Evolutionary conservation across 2,113 vertebrate species (phyloP).

Genomic region (Odocoileus virginianus): DNA sequence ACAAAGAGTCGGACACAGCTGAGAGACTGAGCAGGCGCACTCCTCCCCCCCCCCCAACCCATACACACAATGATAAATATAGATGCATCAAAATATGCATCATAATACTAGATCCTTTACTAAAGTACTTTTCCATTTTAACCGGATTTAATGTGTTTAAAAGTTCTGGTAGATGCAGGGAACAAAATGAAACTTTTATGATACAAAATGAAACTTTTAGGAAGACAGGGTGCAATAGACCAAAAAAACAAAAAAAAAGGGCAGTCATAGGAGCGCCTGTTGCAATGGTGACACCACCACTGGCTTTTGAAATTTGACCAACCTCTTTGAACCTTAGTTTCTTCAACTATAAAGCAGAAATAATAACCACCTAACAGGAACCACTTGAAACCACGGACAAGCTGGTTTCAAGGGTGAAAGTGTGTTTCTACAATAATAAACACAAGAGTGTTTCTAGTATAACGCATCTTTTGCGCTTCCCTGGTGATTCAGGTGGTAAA

Average conservation of each 20-base stretch:
- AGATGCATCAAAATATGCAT: background rate
- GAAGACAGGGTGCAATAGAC: background rate
- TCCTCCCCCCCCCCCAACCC: rapidly evolving
- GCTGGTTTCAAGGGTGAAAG: background rate
- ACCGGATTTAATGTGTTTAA: background rate
- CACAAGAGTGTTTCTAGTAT: background rate
- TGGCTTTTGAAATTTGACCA: background rate
- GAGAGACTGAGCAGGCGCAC: rapidly evolving
- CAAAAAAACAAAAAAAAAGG: too few species aligned
- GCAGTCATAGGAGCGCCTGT: background rate
- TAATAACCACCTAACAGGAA: background rate
- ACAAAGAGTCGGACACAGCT: background rate
- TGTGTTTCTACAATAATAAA: background rate
- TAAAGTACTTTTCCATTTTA: background rate
- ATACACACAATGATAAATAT: background rate
- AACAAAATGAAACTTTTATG: background rate
- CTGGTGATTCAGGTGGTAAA: background rate
- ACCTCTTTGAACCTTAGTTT: background rate
- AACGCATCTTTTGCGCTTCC: background rate
- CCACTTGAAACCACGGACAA: background rate
- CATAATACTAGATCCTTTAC: background rate
- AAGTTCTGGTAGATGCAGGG: background rate
- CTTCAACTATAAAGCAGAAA: background rate
- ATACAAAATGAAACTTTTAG: too few species aligned
- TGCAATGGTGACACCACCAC: rapidly evolving